Evolutionary conservation across 2,888 invertebrate genomes (phyloP).

Genomic region (Diaperis boleti): DNA sequence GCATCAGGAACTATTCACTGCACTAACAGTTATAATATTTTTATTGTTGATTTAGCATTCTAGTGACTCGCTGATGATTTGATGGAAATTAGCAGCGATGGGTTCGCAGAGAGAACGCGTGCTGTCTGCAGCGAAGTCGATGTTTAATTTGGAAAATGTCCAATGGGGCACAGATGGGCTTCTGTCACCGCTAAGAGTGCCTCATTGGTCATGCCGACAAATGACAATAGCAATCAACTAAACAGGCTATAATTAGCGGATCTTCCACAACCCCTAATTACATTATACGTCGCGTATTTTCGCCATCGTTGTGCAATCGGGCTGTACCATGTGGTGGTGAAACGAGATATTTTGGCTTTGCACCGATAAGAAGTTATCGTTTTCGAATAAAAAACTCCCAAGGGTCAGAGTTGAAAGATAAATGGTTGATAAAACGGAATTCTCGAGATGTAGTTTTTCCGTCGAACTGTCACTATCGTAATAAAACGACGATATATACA

Average conservation of each 20-base stretch:
- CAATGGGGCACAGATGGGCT: constrained; percentile 58
- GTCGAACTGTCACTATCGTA: constrained; percentile 19
- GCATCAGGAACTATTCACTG: no score
- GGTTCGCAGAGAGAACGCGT: neutral
- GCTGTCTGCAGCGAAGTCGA: constrained; percentile 25
- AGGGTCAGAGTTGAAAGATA: constrained; percentile 36
- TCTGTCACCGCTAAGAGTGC: constrained; percentile 58
- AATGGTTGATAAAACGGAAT: constrained; percentile 32
- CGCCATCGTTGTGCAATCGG: neutral
- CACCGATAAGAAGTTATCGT: constrained; percentile 32
- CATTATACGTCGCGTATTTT: constrained; percentile 41
- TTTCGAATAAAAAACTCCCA: constrained; percentile 31
- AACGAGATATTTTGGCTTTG: constrained; percentile 17
- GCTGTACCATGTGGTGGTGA: neutral
- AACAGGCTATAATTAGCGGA: constrained; percentile 43
- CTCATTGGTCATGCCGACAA: constrained; percentile 59
- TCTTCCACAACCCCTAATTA: constrained; percentile 43
- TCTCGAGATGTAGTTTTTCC: constrained; percentile 23
- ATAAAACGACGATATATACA: constrained; percentile 10
- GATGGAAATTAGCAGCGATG: no score
- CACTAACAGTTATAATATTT: no score
- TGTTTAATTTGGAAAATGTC: constrained; percentile 56
- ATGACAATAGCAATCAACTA: constrained; percentile 55
- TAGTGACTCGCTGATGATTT: no score
- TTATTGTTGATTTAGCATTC: no score